Conservation (phyloP, 2,797 vertebrate genomes). For the Hydrocynus forskahlii region DNA sequence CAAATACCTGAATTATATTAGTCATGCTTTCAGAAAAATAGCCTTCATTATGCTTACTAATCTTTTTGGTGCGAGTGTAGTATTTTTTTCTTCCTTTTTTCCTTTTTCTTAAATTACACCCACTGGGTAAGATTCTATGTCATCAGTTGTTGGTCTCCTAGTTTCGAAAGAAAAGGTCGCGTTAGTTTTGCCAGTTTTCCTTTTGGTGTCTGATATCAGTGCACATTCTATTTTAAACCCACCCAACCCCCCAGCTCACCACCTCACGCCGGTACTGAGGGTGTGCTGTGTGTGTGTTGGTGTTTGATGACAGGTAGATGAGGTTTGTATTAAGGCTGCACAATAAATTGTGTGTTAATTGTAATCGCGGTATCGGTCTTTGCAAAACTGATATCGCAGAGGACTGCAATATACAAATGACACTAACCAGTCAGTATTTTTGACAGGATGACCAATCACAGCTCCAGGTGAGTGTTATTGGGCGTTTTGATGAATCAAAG, state of each 20-base stretch:
- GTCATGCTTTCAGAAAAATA: background rate
- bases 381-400: too few species aligned
- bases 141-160: slow-evolving; percentile 11
- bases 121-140: slow-evolving; percentile 16
- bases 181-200: slow-evolving; percentile 43
- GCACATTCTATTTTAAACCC: slow-evolving; percentile 55
- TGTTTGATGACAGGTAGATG: slow-evolving; percentile 42
- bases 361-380: too few species aligned
- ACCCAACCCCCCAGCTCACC: background rate
- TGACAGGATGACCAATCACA: too few species aligned
- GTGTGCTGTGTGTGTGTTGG: slow-evolving; percentile 29
- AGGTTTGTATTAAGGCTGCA: slow-evolving; percentile 1
- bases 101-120: slow-evolving; percentile 8
- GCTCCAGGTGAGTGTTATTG: too few species aligned
- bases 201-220: slow-evolving; percentile 52
- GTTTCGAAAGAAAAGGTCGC: slow-evolving; percentile 47
- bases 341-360: too few species aligned
- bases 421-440: too few species aligned
- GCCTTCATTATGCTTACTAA: background rate
- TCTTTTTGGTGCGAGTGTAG: slow-evolving; percentile 14
- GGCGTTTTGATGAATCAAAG: too few species aligned
- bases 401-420: too few species aligned
- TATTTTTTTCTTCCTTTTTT: background rate
- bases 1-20: slow-evolving; percentile 4
- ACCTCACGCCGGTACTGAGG: background rate